These are phyloP conservation scores for Hippopotamus amphibius DNA, from an alignment of 2,113 vertebrate species.

Conservation along the genomic window DNA sequence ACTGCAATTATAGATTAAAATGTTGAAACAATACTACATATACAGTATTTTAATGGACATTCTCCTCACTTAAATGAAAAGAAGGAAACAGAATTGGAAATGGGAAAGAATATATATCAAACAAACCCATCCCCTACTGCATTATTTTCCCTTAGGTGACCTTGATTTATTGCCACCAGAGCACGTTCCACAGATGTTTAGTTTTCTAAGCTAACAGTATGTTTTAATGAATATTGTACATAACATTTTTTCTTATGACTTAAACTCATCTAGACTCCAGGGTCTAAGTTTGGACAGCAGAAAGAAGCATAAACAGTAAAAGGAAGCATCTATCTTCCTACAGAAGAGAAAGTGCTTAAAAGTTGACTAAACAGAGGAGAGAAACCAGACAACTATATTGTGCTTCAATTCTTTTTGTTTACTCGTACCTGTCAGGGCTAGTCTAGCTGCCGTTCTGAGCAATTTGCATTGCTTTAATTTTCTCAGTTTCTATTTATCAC, in stretches of 20 bases:
- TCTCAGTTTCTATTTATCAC: conserved; percentile 59
- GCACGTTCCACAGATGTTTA: conserved; percentile 14
- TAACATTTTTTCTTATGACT: neutral
- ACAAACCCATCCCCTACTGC: neutral
- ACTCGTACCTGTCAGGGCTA: conserved; percentile 45
- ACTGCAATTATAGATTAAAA: neutral
- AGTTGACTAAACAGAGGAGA: neutral
- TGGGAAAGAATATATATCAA: neutral
- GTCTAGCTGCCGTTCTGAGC: neutral
- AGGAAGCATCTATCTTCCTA: neutral
- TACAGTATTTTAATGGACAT: neutral
- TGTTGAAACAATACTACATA: neutral
- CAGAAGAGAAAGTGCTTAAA: neutral
- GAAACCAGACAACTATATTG: neutral
- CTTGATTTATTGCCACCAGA: conserved; percentile 54
- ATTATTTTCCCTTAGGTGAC: neutral
- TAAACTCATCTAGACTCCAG: conserved; percentile 5
- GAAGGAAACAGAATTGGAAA: neutral
- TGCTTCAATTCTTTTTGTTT: conserved; percentile 19
- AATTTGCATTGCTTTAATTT: conserved; percentile 51
- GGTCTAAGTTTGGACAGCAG: neutral
- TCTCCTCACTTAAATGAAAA: neutral
- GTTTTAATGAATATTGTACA: conserved; percentile 58
- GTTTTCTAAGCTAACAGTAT: neutral
- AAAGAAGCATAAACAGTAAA: neutral